Percentiles rank a stretch among this genome's conserved stretches.
Evolutionary conservation across 1,140 invertebrate species (phyloP).

Genomic region (Thaumetopoea pityocampa): DNA sequence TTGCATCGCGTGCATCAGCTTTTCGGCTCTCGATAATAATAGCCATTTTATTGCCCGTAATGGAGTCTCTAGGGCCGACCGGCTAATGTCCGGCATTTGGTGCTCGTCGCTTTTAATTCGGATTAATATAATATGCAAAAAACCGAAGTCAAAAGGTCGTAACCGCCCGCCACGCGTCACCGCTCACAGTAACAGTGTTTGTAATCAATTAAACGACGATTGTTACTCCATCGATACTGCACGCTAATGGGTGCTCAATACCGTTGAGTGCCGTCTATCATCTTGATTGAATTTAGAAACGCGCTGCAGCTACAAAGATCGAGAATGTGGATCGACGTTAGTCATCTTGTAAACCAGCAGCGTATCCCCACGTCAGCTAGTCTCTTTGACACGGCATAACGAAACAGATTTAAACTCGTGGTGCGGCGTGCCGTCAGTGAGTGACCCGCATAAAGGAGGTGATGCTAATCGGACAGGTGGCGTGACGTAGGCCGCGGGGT

Average conservation of each 20-base stretch:
- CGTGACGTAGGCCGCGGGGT: slow-evolving; percentile 39
- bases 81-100: slow-evolving; percentile 57
- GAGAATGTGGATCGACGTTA: slow-evolving; percentile 32
- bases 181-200: slow-evolving; percentile 31
- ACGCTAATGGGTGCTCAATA: slow-evolving; percentile 52
- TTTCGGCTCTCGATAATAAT: slow-evolving; percentile 75
- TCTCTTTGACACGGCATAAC: slow-evolving; percentile 55
- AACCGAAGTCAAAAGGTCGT: slow-evolving; percentile 35
- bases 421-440: slow-evolving; percentile 41
- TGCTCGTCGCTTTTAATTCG: slow-evolving; percentile 63
- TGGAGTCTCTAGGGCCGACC: slow-evolving; percentile 70
- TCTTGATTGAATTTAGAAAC: slow-evolving; percentile 57
- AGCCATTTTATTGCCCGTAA: slow-evolving; percentile 74
- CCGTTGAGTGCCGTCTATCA: slow-evolving; percentile 55
- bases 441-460: slow-evolving; percentile 58
- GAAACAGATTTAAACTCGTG: slow-evolving; percentile 67
- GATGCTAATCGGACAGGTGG: slow-evolving; percentile 70
- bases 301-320: slow-evolving; percentile 36
- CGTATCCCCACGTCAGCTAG: slow-evolving; percentile 44
- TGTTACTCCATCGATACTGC: slow-evolving; percentile 46
- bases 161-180: slow-evolving; percentile 11
- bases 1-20: slow-evolving; percentile 74
- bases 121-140: slow-evolving; percentile 64
- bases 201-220: slow-evolving; percentile 59
- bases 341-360: slow-evolving; percentile 48